phyloP scores from a whole-genome alignment of 2,888 invertebrate genomes.

The Gisinianus flammeolus region DNA sequence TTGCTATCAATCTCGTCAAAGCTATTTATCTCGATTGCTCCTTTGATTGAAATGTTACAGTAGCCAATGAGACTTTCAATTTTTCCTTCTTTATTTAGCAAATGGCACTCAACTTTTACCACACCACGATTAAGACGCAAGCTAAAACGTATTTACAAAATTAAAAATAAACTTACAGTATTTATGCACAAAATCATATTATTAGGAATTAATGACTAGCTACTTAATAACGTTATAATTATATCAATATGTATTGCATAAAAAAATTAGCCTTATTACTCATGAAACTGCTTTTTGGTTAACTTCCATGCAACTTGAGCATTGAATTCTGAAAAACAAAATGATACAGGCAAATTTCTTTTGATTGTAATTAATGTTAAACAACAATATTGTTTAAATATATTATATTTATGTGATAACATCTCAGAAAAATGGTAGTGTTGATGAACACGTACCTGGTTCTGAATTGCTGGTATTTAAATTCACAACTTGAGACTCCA shows the following conservation, averaged over 20 bases:
- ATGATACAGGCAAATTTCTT: too few species aligned
- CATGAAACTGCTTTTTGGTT: conserved; percentile 27
- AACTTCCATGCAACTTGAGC: conserved; percentile 29
- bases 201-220: too few species aligned
- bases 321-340: too few species aligned
- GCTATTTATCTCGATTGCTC: conserved; percentile 8
- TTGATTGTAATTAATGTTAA: too few species aligned
- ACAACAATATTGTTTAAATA: too few species aligned
- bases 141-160: neutral
- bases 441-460: too few species aligned
- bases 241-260: neutral
- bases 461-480: neutral
- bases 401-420: too few species aligned
- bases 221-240: neutral
- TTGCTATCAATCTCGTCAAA: conserved; percentile 25
- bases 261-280: neutral
- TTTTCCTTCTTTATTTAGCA: neutral
- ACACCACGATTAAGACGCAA: conserved; percentile 17
- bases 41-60: conserved; percentile 25
- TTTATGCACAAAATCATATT: neutral
- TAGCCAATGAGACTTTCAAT: conserved; percentile 22
- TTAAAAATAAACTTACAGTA: neutral
- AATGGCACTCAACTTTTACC: conserved; percentile 20
- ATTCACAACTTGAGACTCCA: neutral
- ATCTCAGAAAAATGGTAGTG: too few species aligned